Evolutionary conservation across 2,113 vertebrate species (phyloP).

Genomic region (Hippocampus guttulatus): DNA sequence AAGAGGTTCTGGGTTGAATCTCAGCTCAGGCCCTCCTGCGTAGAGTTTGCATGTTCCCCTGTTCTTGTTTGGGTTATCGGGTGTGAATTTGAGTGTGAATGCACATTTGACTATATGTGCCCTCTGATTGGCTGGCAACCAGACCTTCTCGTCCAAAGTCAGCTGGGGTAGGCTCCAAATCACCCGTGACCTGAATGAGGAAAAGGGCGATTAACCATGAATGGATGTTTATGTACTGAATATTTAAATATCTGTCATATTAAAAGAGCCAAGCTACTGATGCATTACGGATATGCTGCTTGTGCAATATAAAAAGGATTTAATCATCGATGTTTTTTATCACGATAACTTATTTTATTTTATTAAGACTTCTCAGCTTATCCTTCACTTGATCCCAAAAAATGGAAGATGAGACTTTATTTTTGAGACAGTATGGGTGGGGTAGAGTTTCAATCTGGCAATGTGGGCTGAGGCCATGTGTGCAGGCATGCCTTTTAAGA

Average conservation of each 20-base stretch:
- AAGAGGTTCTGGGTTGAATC: too few relatives aligned
- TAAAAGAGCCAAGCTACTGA: background rate
- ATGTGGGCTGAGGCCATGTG: slow-evolving; percentile 15
- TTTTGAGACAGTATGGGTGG: slow-evolving; percentile 43
- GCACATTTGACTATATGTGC: background rate
- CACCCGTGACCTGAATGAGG: background rate
- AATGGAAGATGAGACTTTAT: slow-evolving; percentile 7
- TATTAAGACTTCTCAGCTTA: background rate
- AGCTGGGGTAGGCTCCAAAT: background rate
- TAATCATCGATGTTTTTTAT: too few relatives aligned
- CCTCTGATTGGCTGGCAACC: background rate
- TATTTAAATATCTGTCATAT: background rate
- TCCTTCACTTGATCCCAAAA: background rate
- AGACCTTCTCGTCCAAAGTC: background rate
- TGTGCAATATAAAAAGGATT: background rate
- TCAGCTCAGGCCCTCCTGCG: too few relatives aligned
- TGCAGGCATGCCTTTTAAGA: slow-evolving; percentile 56
- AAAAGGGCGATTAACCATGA: background rate
- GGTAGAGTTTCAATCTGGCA: slow-evolving; percentile 44
- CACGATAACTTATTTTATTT: background rate
- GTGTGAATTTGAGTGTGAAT: background rate
- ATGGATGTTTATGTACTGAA: background rate
- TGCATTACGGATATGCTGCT: background rate
- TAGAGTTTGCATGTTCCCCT: too few relatives aligned
- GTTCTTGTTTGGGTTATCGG: too few relatives aligned